A percentile compares a stretch with the other conserved stretches of the same genome.
Conservation (phyloP, 2,113 vertebrate species). For the Sterna hirundo region DNA sequence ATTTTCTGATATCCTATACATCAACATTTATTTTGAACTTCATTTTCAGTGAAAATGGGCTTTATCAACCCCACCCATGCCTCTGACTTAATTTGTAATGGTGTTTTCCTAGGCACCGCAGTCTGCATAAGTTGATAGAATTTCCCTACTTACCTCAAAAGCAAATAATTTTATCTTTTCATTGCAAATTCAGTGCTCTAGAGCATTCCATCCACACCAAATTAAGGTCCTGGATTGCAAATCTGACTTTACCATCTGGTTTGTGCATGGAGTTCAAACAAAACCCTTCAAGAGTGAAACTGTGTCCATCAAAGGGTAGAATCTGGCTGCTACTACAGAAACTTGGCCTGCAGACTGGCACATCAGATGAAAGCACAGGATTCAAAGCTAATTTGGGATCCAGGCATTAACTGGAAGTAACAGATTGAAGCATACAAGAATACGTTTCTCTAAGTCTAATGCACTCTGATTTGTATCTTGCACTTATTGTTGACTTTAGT, state of each 20-base stretch:
- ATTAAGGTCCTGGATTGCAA: neutral
- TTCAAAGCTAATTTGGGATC: neutral
- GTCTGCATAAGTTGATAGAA: neutral
- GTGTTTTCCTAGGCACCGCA: neutral
- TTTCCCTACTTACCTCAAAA: neutral
- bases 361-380: neutral
- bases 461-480: neutral
- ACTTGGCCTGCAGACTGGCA: neutral
- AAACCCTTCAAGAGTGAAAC: neutral
- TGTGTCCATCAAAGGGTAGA: neutral
- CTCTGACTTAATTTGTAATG: neutral
- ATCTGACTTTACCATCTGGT: neutral
- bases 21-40: neutral
- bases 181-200: neutral
- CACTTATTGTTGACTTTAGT: neutral
- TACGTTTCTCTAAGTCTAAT: neutral
- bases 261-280: neutral
- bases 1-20: neutral
- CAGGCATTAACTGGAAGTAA: neutral
- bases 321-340: neutral
- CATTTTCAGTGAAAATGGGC: neutral
- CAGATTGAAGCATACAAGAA: neutral
- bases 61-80: neutral
- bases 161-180: neutral
- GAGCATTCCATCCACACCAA: neutral